Evolutionary conservation across 2,888 invertebrate species (phyloP), one percentile per base, ranked within the genome.

Genomic region (Mythimna pallens): DNA sequence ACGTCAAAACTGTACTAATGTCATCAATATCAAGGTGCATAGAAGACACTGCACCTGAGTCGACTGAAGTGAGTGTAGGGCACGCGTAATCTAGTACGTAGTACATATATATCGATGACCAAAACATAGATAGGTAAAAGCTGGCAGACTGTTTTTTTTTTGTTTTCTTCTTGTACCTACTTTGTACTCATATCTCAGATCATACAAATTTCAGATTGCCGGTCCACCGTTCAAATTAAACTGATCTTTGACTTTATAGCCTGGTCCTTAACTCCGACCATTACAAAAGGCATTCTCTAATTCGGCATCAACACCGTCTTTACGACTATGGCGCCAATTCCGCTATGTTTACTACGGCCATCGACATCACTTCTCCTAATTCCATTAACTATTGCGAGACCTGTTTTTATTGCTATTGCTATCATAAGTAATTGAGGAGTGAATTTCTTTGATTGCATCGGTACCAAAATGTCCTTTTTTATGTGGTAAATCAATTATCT

Each of bases 281-380:
- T 85, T 83, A 77, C 67, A 58, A 74, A 76, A 82, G 85, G 86
- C 85, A 87, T 89, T 87, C 88, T 85, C 89, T 90, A 90, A 90
- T 89, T 88, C 85, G 80, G 82, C 80, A 82, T 84, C 73, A 83
- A 78, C 82, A 80, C 86, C 85, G 86, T 86, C 77, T 89, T 90
- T 89, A 90, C 89, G 91, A 86, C 82, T 81, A 87, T 84, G 72
- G 80, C 71, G 68, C 83, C 86, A 86, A 88, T 89, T 88, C 82
- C 80, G 68, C 81, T 66, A 83, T 87, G 85, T 89, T 90, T 89
- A 89, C 86, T 84, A 36, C 68, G 69, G 69, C 85, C 78, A 87
- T 89, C 76, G 85, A 83, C 84, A 87, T 86, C 73, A 81, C 82
- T 79, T 77, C 75, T 73, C 67, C 81, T 87, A 85, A 89, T 87